Evolutionary conservation across 1,140 invertebrate species (phyloP).

Genomic region (Protaetia brevitarsis): DNA sequence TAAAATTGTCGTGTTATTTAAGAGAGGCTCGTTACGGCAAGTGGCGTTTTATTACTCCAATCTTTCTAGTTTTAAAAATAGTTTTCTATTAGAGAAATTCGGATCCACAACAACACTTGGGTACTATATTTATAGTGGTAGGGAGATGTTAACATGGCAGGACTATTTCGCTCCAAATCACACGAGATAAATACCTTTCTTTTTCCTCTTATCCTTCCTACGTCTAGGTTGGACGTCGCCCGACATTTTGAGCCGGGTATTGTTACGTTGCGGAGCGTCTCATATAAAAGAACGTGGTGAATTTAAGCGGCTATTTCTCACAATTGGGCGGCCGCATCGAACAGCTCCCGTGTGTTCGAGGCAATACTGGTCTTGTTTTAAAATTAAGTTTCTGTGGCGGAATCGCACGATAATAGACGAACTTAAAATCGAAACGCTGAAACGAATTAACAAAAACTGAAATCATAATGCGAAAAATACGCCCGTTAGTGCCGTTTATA

Average conservation of each 20-base stretch:
- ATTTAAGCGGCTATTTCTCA: not conserved
- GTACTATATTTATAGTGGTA: slow-evolving; percentile 11
- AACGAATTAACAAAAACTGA: not conserved
- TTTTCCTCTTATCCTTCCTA: slow-evolving; percentile 67
- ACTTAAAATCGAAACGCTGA: not conserved
- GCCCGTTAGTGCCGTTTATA: too few relatives aligned
- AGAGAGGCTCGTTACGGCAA: not conserved
- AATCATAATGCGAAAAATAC: not conserved
- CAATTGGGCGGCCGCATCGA: not conserved
- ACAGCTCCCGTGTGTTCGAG: not conserved
- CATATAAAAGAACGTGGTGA: not conserved
- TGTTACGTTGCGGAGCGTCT: slow-evolving; percentile 14
- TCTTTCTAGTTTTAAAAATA: slow-evolving; percentile 17
- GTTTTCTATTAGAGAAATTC: not conserved
- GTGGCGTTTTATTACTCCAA: not conserved
- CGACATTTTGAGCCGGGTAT: slow-evolving; percentile 57
- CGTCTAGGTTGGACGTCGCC: slow-evolving; percentile 70
- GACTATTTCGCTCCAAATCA: too few relatives aligned
- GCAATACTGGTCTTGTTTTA: not conserved
- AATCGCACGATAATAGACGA: not conserved
- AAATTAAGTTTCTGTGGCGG: not conserved
- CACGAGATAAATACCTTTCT: slow-evolving; percentile 58
- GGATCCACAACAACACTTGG: not conserved
- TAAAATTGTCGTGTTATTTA: not conserved
- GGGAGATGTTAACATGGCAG: not conserved